Evolutionary conservation across 2,888 invertebrate species (phyloP), one percentile per base, ranked within the genome.

Genomic region (Clunio marinus): DNA sequence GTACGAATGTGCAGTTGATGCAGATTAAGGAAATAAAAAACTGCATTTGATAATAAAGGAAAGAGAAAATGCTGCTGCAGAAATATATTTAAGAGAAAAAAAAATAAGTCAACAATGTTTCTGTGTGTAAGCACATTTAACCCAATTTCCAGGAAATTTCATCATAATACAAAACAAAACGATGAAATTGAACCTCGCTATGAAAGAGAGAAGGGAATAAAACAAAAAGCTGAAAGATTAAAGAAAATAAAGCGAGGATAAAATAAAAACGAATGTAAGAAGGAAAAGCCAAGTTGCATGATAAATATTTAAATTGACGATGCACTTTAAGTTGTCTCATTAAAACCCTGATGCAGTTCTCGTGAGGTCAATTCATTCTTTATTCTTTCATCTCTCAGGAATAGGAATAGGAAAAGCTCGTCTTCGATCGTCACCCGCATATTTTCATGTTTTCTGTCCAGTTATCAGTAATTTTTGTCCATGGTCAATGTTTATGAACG

Each of bases 111-210:
- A 63, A 63, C 63, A 63, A 46, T 63, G 63, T 63, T 63, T 28
- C 46, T 63, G 63, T 45, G 63, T 46, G 25, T 63, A 63, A 17
- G 37, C 63, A 63, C 63, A 37, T 63, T 63, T 63, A 63, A 63
- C 63, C 63, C 63, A 63, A 63, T 63, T 63, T 63, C 63, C 63
- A 46, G 46, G 63, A 63, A 63, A 63, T 63, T 63, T 63, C 63
- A 63, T 63, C 63, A 63, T 46, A 46, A 60, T 17, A 22, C 20
- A 7, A 22, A n/a, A n/a, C n/a, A n/a, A n/a, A 60, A 60, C 37
- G n/a, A 63, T 63, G 28, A 63, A 63, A 63, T 46, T 63, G 63
- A 63, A 63, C 45, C n/a, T 63, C 63, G 46, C 63, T 46, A 63
- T 27, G 45, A 45, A 62, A 37, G 24, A 37, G 41, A 13, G 59